phyloP scores from a whole-genome alignment of 1,140 invertebrate genomes.

The Pristionchus pacificus region DNA sequence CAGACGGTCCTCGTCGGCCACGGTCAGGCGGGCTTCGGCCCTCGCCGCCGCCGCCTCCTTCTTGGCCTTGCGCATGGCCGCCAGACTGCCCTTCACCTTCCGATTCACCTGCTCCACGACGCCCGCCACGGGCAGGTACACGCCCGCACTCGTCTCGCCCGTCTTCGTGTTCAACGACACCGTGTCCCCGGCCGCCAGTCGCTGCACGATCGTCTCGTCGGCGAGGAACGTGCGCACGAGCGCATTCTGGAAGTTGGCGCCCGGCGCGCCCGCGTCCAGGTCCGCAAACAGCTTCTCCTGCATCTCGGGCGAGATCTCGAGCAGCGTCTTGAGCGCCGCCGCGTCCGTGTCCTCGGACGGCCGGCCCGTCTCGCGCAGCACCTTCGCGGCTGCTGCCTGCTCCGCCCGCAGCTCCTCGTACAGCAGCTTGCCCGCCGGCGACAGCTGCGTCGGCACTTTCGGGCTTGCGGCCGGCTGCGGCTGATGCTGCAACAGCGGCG shows the following conservation, averaged over 20 bases:
- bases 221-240: not conserved
- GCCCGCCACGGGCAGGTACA: not conserved
- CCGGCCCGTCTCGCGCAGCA: no score
- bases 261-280: not conserved
- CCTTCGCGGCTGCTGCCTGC: no score
- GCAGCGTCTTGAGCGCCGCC: not conserved
- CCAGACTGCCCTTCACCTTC: no score
- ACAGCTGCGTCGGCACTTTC: no score
- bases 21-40: no score
- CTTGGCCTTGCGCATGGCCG: not conserved
- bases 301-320: not conserved
- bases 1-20: no score
- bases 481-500: no score
- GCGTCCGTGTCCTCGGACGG: no score
- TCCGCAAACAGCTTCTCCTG: not conserved
- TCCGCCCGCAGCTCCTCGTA: no score
- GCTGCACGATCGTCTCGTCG: not conserved
- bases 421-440: no score
- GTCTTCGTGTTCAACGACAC: not conserved
- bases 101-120: conserved; percentile 2
- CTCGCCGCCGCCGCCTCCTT: not conserved
- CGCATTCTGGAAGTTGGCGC: not conserved
- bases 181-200: not conserved
- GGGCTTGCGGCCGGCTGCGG: no score
- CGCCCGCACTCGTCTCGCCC: not conserved